These are phyloP conservation scores for Tympanuchus pallidicinctus DNA, from an alignment of 2,113 vertebrate genomes.

Conservation along the genomic window DNA sequence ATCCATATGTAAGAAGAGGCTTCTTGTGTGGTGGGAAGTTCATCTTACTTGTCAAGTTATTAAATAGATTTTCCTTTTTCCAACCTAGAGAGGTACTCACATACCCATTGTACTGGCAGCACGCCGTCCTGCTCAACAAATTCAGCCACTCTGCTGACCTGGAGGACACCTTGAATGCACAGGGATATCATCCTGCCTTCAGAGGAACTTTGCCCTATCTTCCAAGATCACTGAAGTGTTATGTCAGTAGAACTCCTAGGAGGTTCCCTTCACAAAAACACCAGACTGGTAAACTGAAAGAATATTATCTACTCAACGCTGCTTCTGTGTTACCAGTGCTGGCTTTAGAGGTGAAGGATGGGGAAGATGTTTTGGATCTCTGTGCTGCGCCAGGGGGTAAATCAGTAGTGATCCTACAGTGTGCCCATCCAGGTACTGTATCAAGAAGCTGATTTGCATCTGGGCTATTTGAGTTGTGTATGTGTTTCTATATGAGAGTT, in stretches of 20 bases:
- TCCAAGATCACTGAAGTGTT: slow-evolving; percentile 82
- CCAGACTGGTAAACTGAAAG: slow-evolving; percentile 85
- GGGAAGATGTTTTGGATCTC: slow-evolving; percentile 90
- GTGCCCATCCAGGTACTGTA: slow-evolving; percentile 85
- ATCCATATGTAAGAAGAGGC: background rate
- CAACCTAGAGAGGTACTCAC: slow-evolving; percentile 82
- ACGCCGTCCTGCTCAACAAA: slow-evolving; percentile 90
- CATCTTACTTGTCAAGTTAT: background rate
- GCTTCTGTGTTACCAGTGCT: slow-evolving; percentile 92
- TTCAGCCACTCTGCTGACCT: slow-evolving; percentile 80
- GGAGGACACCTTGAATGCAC: slow-evolving; percentile 74
- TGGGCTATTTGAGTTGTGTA: background rate
- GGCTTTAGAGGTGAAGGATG: slow-evolving; percentile 85
- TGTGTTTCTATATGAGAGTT: background rate
- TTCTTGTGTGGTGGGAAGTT: background rate
- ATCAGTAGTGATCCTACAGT: slow-evolving; percentile 88
- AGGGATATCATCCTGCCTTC: slow-evolving; percentile 82
- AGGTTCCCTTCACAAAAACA: slow-evolving; percentile 87
- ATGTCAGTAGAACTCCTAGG: slow-evolving; percentile 73
- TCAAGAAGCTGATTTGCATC: background rate
- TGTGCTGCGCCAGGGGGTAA: slow-evolving; percentile 97
- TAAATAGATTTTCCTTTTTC: background rate
- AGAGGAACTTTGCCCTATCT: slow-evolving; percentile 51
- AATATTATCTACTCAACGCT: slow-evolving; percentile 92
- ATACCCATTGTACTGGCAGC: slow-evolving; percentile 87